phyloP scores from a whole-genome alignment of 2,113 vertebrate species.

The Peromyscus maniculatus region DNA sequence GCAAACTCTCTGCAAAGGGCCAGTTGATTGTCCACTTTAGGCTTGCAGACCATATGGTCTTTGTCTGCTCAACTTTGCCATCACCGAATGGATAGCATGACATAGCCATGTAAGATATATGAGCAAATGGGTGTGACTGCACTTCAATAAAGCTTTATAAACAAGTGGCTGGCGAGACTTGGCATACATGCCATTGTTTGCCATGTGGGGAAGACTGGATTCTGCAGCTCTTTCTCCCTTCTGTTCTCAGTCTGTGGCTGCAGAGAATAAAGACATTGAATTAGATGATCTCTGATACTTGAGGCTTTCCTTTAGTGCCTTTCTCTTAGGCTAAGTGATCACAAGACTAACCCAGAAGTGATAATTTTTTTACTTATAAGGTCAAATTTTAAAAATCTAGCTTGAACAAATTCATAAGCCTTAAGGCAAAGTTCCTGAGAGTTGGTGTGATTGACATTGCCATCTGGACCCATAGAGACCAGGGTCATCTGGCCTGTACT shows the following conservation, averaged over 20 bases:
- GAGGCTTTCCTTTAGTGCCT: slow-evolving; percentile 39
- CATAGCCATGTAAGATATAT: not conserved
- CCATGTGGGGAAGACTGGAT: not conserved
- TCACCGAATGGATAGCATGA: not conserved
- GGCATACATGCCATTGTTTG: not conserved
- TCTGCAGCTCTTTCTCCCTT: slow-evolving; percentile 10
- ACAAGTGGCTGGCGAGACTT: slow-evolving; percentile 8
- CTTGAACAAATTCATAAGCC: not conserved
- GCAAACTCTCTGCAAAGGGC: slow-evolving; percentile 7
- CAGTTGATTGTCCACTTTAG: not conserved
- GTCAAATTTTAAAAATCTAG: slow-evolving; percentile 28
- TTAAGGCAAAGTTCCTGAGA: not conserved
- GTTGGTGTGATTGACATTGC: not conserved
- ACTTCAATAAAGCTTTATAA: slow-evolving; percentile 20
- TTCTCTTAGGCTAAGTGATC: slow-evolving; percentile 3
- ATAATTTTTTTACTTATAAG: slow-evolving; percentile 47
- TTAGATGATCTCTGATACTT: not conserved
- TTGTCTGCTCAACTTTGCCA: not conserved
- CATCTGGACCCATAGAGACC: not conserved
- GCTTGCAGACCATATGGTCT: not conserved
- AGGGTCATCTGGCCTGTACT: not conserved
- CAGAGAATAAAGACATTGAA: not conserved
- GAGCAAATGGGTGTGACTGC: not conserved
- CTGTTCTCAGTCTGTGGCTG: slow-evolving; percentile 9
- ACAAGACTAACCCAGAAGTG: not conserved